phyloP scores from a whole-genome alignment of 2,888 invertebrate species.

The Parascotia fuliginaria region DNA sequence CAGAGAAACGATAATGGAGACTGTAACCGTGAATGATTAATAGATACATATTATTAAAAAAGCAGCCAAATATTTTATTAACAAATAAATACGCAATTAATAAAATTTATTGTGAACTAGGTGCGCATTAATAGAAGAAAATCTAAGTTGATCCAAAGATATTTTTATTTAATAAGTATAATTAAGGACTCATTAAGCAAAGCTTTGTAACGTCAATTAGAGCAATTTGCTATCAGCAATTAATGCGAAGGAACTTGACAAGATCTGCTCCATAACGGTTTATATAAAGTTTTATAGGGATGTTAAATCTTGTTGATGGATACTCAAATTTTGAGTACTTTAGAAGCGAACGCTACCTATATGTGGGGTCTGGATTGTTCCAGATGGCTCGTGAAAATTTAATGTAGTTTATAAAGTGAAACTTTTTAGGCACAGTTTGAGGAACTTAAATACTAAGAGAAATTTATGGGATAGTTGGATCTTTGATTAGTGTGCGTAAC shows the following conservation, averaged over 20 bases:
- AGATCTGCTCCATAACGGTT: constrained; percentile 6
- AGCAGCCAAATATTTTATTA: too few species aligned
- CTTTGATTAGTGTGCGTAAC: too few species aligned
- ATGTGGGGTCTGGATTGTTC: constrained; percentile 1
- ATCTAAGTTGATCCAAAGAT: not conserved
- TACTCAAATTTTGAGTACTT: constrained; percentile 23
- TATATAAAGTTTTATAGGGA: constrained; percentile 25
- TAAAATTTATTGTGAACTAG: too few species aligned
- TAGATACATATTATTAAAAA: too few species aligned
- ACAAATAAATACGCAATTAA: too few species aligned
- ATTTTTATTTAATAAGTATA: constrained; percentile 24
- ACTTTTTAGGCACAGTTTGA: too few species aligned
- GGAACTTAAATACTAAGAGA: too few species aligned
- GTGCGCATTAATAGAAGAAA: too few species aligned
- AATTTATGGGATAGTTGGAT: too few species aligned
- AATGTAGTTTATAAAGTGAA: too few species aligned
- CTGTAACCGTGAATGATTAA: too few species aligned
- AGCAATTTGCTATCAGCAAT: constrained; percentile 26
- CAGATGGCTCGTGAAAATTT: constrained; percentile 4
- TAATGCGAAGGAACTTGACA: constrained; percentile 27
- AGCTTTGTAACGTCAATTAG: constrained; percentile 33
- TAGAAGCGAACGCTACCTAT: constrained; percentile 1
- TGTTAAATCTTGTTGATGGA: constrained; percentile 22
- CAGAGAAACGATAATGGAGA: too few species aligned
- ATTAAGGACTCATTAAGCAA: constrained; percentile 40